These are phyloP conservation scores for Ceratina australensis DNA, from an alignment of 1,140 invertebrate genomes.

Conservation along the genomic window DNA sequence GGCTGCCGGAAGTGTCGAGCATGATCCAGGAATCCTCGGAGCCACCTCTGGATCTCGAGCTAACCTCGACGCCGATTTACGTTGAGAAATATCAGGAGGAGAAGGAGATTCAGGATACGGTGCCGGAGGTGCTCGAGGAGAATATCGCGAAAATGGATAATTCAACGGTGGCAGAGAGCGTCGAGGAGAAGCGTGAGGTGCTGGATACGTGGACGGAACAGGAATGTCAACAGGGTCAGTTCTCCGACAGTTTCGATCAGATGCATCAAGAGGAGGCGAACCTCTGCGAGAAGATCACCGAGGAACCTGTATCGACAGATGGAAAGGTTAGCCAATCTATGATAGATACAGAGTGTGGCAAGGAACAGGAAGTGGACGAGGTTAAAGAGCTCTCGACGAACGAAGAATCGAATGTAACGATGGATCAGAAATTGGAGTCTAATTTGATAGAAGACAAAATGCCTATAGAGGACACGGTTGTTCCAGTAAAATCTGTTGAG, in stretches of 20 bases:
- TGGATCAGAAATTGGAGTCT: not conserved
- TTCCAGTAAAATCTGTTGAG: not conserved
- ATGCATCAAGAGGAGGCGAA: not conserved
- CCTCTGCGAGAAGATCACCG: not conserved
- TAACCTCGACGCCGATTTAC: not conserved
- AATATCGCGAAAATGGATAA: not conserved
- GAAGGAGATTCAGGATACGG: slow-evolving; percentile 19
- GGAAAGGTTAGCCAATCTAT: not conserved
- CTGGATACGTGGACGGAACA: slow-evolving; percentile 23
- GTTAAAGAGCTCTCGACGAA: not conserved
- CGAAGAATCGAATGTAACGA: not conserved
- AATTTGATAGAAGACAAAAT: slow-evolving; percentile 16
- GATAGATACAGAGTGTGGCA: not conserved
- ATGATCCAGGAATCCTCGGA: not conserved
- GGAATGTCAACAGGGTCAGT: slow-evolving; percentile 43
- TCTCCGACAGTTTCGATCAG: slow-evolving; percentile 56
- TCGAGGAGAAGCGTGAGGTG: not conserved
- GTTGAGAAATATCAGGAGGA: slow-evolving; percentile 52
- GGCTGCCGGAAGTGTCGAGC: not conserved
- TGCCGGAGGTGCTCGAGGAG: not conserved
- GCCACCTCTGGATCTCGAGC: not conserved
- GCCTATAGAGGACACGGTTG: not conserved
- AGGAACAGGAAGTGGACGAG: not conserved
- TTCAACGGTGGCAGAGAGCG: not conserved
- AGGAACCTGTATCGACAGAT: not conserved